A percentile compares a stretch with the other conserved stretches of the same genome.
Evolutionary conservation across 1,140 invertebrate species (phyloP).

Genomic region (Lerema accius): DNA sequence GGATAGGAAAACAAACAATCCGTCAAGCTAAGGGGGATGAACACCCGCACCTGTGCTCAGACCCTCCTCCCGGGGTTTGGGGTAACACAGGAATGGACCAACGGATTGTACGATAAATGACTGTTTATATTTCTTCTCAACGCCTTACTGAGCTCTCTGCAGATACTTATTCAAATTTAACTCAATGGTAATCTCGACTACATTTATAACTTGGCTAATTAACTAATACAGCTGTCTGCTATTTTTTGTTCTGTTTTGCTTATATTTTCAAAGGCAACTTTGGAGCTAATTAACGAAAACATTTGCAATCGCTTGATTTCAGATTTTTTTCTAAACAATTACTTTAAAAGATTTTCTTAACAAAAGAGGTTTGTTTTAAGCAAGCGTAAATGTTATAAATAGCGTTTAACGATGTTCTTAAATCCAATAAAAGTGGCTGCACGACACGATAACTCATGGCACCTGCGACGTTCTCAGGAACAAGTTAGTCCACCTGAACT

Average conservation of each 20-base stretch:
- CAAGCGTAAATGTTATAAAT: slow-evolving; percentile 5
- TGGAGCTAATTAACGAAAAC: neutral
- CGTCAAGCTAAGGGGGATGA: slow-evolving; percentile 47
- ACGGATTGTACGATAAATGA: slow-evolving; percentile 66
- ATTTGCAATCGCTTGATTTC: neutral
- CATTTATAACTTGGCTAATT: slow-evolving; percentile 35
- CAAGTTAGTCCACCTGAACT: slow-evolving; percentile 44
- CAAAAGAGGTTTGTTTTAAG: neutral
- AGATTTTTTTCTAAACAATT: neutral
- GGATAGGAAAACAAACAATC: slow-evolving; percentile 62
- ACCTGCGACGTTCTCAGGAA: slow-evolving; percentile 60
- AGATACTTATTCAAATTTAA: slow-evolving; percentile 54
- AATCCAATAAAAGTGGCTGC: slow-evolving; percentile 57
- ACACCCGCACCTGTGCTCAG: slow-evolving; percentile 57
- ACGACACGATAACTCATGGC: slow-evolving; percentile 59
- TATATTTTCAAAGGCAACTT: neutral
- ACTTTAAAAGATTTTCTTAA: no score
- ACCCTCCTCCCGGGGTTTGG: slow-evolving; percentile 37
- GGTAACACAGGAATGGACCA: slow-evolving; percentile 55
- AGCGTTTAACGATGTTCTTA: slow-evolving; percentile 3
- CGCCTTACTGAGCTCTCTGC: slow-evolving; percentile 46
- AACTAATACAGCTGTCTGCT: slow-evolving; percentile 8
- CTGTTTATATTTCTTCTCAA: slow-evolving; percentile 65
- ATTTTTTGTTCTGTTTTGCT: slow-evolving; percentile 5
- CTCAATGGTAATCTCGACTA: slow-evolving; percentile 41